A percentile compares a stretch with the other conserved stretches of the same genome.
Evolutionary conservation across 2,113 vertebrate species (phyloP).

Genomic region (Glaucidium brasilianum): DNA sequence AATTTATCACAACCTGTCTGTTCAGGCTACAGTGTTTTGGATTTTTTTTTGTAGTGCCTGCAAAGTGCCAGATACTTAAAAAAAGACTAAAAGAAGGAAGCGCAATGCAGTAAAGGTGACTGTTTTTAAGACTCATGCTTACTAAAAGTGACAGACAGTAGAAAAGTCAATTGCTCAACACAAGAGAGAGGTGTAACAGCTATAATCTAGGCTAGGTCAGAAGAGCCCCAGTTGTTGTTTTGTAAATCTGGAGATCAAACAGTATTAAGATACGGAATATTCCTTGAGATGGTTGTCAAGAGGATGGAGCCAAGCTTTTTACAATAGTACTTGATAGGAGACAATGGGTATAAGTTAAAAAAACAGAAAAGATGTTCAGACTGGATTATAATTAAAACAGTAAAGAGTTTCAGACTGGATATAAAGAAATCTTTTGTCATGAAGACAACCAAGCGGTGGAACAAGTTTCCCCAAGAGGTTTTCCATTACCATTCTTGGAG

Average conservation of each 20-base stretch:
- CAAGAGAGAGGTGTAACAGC: neutral
- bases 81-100: neutral
- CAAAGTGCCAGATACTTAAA: neutral
- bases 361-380: neutral
- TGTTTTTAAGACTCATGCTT: neutral
- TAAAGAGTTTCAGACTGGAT: neutral
- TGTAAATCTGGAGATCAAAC: neutral
- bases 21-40: neutral
- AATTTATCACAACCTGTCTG: neutral
- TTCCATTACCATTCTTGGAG: fast-evolving
- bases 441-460: neutral
- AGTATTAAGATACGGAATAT: neutral
- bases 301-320: neutral
- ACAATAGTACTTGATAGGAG: neutral
- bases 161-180: neutral
- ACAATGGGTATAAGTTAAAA: neutral
- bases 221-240: neutral
- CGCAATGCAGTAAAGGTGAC: neutral
- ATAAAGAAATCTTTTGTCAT: neutral
- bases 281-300: neutral
- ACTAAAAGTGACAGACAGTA: neutral
- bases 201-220: neutral
- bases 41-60: neutral
- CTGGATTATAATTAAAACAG: neutral
- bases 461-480: neutral